Conservation (phyloP, 1,140 invertebrate species). For the Leptopilina boulardi region DNA sequence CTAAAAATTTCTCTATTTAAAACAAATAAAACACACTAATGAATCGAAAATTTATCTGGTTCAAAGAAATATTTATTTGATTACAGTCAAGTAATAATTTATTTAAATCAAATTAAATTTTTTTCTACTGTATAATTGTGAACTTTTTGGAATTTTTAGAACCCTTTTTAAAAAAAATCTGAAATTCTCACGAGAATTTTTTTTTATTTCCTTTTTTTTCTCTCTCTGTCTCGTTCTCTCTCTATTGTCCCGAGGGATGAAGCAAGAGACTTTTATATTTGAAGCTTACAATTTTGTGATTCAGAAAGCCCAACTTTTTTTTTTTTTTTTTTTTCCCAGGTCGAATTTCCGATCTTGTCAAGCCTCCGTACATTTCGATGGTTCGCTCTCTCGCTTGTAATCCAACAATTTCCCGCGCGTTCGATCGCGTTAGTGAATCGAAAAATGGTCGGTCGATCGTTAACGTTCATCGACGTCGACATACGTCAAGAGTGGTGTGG, state of each 20-base stretch:
- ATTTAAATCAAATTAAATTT: no score
- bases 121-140: no score
- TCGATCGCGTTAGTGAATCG: slow-evolving; percentile 27
- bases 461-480: neutral
- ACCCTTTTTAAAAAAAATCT: neutral
- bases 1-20: no score
- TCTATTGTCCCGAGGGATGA: neutral
- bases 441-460: neutral
- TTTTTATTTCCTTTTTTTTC: neutral
- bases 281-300: slow-evolving; percentile 11
- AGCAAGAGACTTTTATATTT: neutral
- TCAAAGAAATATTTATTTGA: no score
- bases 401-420: slow-evolving; percentile 2
- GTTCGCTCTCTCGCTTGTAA: neutral
- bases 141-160: neutral
- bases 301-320: neutral
- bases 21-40: no score
- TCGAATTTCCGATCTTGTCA: slow-evolving; percentile 1
- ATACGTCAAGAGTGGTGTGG: neutral
- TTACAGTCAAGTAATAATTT: no score
- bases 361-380: slow-evolving; percentile 7
- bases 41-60: no score
- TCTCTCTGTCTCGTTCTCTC: no score
- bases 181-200: neutral
- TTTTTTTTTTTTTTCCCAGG: neutral